Evolutionary conservation across 1,140 invertebrate species (phyloP), one percentile per base, ranked within the genome.

Genomic region (Choristoneura fumiferana): DNA sequence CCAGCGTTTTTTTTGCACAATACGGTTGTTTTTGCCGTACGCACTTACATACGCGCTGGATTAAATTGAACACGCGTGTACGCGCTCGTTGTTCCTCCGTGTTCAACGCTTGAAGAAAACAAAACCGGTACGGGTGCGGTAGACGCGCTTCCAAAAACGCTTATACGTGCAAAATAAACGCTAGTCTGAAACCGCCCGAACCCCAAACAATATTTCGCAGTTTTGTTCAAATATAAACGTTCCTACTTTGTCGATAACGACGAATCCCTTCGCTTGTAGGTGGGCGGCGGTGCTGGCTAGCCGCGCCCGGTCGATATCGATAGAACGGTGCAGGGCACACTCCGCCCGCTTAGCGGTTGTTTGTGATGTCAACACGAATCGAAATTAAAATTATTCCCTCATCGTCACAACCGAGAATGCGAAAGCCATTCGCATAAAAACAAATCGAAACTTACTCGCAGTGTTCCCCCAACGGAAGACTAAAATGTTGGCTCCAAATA

Each of bases 351-450:
- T 66, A 78, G 69, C 71, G 67, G 69, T 57, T 70, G 63, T 82
- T 80, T 81, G 68, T 81, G 68, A 78, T 81, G 76, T 77, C 78
- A 81, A 84, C 76, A 84, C 40, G 18, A 49, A 49, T 22, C 22
- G 29, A 49, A 49, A 49, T 49, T 49, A 49, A 13, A 29, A 49
- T 12, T 33, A 29, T 1, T 29, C 12, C 43, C n/a, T 22, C 18
- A 29, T 29, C 10, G 22, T 18, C 18, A 13, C 22, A 49, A 29
- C 12, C n/a, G 9, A 33, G 29, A 6, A 29, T 29, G 22, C 22
- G 22, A 29, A 3, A 29, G 6, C 22, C 22, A 6, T 29, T 29
- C 22, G 22, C n/a, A 69, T 66, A 76, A 74, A 69, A 69, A 61
- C 61, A 62, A 71, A 76, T 67, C 45, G 40, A 36, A 36, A 49